Base-by-base conservation (phyloP, 2,888 invertebrate species). In the Hedychridium roseum region DNA sequence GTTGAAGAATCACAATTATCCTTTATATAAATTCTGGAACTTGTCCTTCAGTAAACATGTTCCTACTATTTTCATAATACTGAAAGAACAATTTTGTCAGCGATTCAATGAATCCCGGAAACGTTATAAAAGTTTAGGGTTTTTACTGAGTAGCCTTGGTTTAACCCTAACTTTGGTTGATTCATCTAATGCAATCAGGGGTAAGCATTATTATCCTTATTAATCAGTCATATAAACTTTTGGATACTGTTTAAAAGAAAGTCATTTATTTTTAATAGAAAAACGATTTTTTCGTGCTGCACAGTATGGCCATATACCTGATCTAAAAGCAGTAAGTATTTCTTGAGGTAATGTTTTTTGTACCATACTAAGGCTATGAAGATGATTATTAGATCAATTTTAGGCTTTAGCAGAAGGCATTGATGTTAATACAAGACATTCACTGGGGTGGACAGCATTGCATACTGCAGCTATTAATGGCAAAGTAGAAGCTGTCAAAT, bases 361-460 rank as follows among this genome's bases (percentile, higher is more conserved):
- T 31, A 7, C 11, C 28, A 30, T 5, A 20, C n/a, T 11, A n/a
- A 7, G 21, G 20, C 9, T 5, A 12, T n/a, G 3, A 30, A 30
- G 11, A n/a, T n/a, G 11, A 26, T 30, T 9, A 14, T 9, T 18
- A 15, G 28, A 31, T 21, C 34, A 15, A 9, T 44, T 51, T 32
- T 64, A 83, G 71, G 70, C 81, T 32, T 71, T 81, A 15, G 77
- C 79, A 6, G 79, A 80, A 43, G 83, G 83, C 27, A 70, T 83
- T 9, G 82, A 87, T 66, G 82, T 89, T 1, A 91, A 94, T 80
- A 73, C 79, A 36, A 82, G 89, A 9, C 94, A 94, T 80, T 67
- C 82, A 17, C 81, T 93, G 35, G 95, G 95, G 38, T 95, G 95
- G 94, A 92, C 92, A 9, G 86, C 92, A 17, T 81, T 95, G 21